These are phyloP conservation scores for Carabus problematicus DNA, from an alignment of 2,888 invertebrate species.

Conservation along the genomic window DNA sequence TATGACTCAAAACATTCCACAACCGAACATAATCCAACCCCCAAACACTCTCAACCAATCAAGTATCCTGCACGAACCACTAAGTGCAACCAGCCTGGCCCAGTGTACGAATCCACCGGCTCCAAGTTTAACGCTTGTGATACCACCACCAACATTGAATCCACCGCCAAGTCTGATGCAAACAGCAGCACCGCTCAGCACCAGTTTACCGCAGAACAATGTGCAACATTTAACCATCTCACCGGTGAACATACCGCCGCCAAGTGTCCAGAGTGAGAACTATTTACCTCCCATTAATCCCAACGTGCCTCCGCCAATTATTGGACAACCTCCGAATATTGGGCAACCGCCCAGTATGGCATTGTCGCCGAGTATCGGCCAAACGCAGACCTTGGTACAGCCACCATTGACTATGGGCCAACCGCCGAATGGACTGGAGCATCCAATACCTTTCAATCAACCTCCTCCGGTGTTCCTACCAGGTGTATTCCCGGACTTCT, in stretches of 20 bases:
- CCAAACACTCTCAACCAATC: conserved; percentile 52
- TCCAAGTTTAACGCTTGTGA: conserved; percentile 26
- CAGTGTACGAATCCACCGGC: conserved; percentile 55
- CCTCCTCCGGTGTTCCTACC: conserved; percentile 66
- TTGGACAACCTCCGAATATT: conserved; percentile 47
- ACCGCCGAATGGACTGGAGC: conserved; percentile 53
- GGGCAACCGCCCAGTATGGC: conserved; percentile 50
- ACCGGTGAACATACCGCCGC: conserved; percentile 1
- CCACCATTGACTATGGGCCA: conserved; percentile 62
- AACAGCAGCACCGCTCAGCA: conserved; percentile 31
- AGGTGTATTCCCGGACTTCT: conserved; percentile 77
- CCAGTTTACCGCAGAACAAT: conserved; percentile 6
- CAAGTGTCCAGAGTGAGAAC: conserved; percentile 39
- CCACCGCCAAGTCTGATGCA: conserved; percentile 26
- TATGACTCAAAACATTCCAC: conserved; percentile 50
- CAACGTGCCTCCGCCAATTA: conserved; percentile 56
- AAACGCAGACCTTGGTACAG: conserved; percentile 48
- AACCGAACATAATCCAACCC: conserved; percentile 21
- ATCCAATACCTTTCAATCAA: conserved; percentile 59
- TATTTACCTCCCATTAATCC: conserved; percentile 54
- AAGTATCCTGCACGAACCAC: conserved; percentile 40
- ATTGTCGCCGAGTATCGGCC: conserved; percentile 50
- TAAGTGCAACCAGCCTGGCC: conserved; percentile 34
- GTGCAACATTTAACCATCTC: not conserved
- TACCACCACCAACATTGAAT: conserved; percentile 38